Evolutionary conservation across 2,888 invertebrate species (phyloP), one percentile per base, ranked within the genome.

Genomic region (Prosopocoilus inquinatus): DNA sequence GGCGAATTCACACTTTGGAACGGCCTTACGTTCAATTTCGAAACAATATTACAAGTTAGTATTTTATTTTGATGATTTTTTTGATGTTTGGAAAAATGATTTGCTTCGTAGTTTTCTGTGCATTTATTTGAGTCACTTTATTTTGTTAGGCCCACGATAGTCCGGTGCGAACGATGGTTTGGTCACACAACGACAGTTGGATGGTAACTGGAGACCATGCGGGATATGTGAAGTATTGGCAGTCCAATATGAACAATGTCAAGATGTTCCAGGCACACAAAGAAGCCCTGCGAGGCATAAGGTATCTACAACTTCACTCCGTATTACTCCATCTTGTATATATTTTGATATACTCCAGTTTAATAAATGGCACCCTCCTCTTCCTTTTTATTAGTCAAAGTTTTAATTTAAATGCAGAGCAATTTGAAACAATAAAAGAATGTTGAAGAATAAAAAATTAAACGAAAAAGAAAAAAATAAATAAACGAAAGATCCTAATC

Each of bases 191-290:
- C 71, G 98, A 98, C 80, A 91, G 92, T 68, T 99, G 99, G 99
- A 96, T 99, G 96, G 93, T 99, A 58, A 98, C 98, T 0, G 99
- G 95, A 15, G 99, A 99, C 80, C 97, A 98, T 77, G 90, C 91
- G 49, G 99, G 99, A 58, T 99, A 94, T 77, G 95, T 99, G 63
- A 99, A 99, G 75, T 99, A 99, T 81, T 99, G 99, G 99, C 99
- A 99, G 83, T 95, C 96, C 69, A 99, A 99, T 80, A 99, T 99
- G 99, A 99, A 99, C 83, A 99, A 99, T 82, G 99, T 99, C 55
- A 98, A 99, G 85, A 98, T 99, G 96, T 99, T 96, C 83, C 98
- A 98, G 81, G 99, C 98, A 54, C 99, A 99, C 80, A 98, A 99
- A 86, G 99, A 99, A 84, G 94, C 99, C 64, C 91, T 99, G 69